A percentile compares a stretch with the other conserved stretches of the same genome.
Conservation (phyloP, 2,113 vertebrate species). For the Tor tambroides region DNA sequence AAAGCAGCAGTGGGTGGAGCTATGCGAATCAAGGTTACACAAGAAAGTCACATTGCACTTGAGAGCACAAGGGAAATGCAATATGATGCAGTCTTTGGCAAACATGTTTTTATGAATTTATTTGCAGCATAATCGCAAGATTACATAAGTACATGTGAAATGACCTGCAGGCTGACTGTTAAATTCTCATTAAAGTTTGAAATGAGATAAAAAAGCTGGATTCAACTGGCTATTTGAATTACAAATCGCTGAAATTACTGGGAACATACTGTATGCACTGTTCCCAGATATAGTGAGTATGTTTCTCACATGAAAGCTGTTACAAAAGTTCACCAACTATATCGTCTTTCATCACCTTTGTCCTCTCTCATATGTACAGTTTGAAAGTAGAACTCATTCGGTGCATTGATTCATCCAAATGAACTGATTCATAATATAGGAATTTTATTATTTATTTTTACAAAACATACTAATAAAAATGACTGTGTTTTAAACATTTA, state of each 20-base stretch:
- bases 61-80: not conserved
- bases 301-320: not conserved
- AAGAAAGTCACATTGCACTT: constrained; percentile 40
- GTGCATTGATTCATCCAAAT: not conserved
- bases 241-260: not conserved
- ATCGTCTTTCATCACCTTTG: no score
- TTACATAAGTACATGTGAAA: not conserved
- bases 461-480: no score
- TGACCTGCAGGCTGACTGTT: not conserved
- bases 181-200: not conserved
- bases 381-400: not conserved
- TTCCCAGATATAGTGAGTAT: not conserved
- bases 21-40: constrained; percentile 49
- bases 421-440: no score
- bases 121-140: not conserved
- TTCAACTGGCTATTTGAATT: not conserved
- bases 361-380: no score
- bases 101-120: not conserved
- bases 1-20: constrained; percentile 52
- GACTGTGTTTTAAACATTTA: no score
- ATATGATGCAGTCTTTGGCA: not conserved
- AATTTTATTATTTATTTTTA: no score
- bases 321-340: not conserved
- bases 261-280: not conserved
- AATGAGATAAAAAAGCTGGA: not conserved